Conservation (phyloP, 2,113 vertebrate species). For the Pseudopodoces humilis region DNA sequence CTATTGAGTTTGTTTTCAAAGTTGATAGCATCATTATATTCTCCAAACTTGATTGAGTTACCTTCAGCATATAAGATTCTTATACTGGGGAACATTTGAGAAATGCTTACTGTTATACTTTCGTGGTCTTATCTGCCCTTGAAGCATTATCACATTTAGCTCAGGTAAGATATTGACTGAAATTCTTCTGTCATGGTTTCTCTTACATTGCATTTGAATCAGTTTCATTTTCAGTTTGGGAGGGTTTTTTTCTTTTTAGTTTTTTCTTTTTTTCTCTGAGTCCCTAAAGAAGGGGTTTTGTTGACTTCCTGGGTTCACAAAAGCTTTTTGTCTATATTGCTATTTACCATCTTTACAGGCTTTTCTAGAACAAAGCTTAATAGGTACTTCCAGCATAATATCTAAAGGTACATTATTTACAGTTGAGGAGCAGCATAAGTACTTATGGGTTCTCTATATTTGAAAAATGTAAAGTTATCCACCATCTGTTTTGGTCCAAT, state of each 20-base stretch:
- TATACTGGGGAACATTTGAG: neutral
- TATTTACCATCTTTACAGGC: neutral
- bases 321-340: neutral
- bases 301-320: neutral
- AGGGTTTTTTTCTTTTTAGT: accelerated
- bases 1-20: neutral
- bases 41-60: neutral
- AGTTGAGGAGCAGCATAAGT: neutral
- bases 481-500: neutral
- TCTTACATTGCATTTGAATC: neutral
- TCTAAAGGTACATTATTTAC: neutral
- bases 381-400: neutral
- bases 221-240: neutral
- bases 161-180: neutral
- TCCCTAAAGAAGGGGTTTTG: neutral
- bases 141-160: neutral
- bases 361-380: neutral
- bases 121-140: neutral
- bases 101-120: neutral
- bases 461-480: neutral
- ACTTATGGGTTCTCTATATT: neutral
- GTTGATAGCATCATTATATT: neutral
- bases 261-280: too few relatives aligned
- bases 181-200: neutral
- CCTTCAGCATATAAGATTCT: neutral